A percentile compares a stretch with the other conserved stretches of the same genome.
These are phyloP conservation scores for Sorex maritimensis DNA, from an alignment of 2,797 vertebrate species.

Conservation along the genomic window DNA sequence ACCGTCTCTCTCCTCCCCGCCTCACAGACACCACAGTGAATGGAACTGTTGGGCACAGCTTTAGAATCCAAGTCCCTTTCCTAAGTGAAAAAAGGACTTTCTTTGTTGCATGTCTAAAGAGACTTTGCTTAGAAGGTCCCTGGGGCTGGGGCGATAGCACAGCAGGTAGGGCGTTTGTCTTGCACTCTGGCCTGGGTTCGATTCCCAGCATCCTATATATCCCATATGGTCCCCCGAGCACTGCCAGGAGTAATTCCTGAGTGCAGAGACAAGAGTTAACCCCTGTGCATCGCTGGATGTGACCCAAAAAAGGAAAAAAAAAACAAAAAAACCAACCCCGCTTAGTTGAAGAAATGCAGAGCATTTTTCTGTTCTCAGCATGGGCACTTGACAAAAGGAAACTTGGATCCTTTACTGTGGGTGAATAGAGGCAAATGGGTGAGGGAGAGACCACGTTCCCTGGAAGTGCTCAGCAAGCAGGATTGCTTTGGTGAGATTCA, in stretches of 20 bases:
- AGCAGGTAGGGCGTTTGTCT: too few species aligned
- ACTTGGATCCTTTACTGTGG: conserved; percentile 12
- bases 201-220: too few species aligned
- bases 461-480: conserved; percentile 43
- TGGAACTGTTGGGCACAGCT: conserved; percentile 14
- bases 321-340: too few species aligned
- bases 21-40: conserved; percentile 1
- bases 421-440: neutral
- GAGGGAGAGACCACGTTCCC: neutral
- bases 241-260: too few species aligned
- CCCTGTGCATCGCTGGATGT: too few species aligned
- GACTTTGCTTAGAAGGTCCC: conserved; percentile 30
- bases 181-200: too few species aligned
- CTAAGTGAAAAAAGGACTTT: conserved; percentile 47
- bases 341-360: conserved; percentile 69
- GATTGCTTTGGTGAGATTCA: conserved; percentile 65
- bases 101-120: conserved; percentile 64
- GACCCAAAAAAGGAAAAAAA: too few species aligned
- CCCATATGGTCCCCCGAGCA: too few species aligned
- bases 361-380: conserved; percentile 68
- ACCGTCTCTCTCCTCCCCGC: too few species aligned
- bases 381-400: conserved; percentile 2
- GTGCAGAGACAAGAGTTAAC: too few species aligned
- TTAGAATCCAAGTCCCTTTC: conserved; percentile 66
- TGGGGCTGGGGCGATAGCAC: too few species aligned